These are phyloP conservation scores for Anhinga anhinga DNA, from an alignment of 2,113 vertebrate genomes.

Conservation along the genomic window DNA sequence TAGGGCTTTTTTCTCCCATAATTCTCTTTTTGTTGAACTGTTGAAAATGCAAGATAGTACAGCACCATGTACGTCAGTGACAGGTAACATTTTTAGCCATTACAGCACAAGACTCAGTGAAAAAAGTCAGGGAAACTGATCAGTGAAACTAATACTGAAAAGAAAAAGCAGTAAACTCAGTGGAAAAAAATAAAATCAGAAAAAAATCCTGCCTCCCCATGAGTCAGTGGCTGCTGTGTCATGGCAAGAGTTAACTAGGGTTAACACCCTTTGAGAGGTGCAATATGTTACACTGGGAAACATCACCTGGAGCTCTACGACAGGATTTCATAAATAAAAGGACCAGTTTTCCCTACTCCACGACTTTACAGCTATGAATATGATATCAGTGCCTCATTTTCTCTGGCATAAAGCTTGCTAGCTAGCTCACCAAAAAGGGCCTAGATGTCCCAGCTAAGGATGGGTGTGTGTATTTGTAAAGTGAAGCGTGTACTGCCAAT, in stretches of 20 bases:
- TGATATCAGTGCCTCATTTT: not conserved
- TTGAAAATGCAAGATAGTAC: not conserved
- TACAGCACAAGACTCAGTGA: not conserved
- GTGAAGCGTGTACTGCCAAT: not conserved
- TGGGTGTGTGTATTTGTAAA: not conserved
- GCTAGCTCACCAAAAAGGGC: not conserved
- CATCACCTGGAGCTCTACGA: not conserved
- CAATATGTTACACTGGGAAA: not conserved
- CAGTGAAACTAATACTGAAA: not conserved
- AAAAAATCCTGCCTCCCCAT: not conserved
- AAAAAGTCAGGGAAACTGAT: not conserved
- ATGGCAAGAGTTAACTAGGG: not conserved
- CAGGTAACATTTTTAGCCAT: not conserved
- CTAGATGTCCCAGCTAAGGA: not conserved
- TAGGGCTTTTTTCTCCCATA: not conserved
- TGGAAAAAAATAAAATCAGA: not conserved
- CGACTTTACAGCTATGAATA: not conserved
- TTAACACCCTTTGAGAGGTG: not conserved
- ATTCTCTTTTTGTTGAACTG: not conserved
- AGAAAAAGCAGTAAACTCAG: not conserved
- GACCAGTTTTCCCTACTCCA: not conserved
- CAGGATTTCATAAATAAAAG: not conserved
- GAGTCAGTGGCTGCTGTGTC: not conserved
- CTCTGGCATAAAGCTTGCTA: not conserved
- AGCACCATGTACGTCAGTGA: accelerated